Conservation (phyloP, 2,888 invertebrate species). For the Ellobium chinense region DNA sequence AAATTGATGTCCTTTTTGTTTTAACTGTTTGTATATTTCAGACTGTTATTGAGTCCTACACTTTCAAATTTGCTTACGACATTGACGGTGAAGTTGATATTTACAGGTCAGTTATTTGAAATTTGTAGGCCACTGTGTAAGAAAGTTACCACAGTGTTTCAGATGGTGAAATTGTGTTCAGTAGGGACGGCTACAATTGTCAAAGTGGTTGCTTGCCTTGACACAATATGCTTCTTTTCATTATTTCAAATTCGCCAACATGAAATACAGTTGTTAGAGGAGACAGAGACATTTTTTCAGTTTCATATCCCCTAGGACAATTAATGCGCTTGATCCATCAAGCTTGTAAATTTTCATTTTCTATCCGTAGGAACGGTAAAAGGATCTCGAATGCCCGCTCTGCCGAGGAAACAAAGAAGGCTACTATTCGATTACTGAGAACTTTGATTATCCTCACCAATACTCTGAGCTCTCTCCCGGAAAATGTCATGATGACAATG, state of each 20-base stretch:
- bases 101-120: conserved; percentile 65
- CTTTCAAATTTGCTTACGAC: conserved; percentile 78
- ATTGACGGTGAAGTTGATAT: conserved; percentile 73
- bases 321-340: too few relatives aligned
- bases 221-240: too few relatives aligned
- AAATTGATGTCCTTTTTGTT: too few relatives aligned
- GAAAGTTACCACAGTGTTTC: too few relatives aligned
- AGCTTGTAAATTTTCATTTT: too few relatives aligned
- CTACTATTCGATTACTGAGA: conserved; percentile 77
- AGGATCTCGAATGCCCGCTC: conserved; percentile 71
- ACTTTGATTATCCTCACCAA: conserved; percentile 78
- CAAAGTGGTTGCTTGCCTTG: too few relatives aligned
- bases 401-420: conserved; percentile 75
- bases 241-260: too few relatives aligned
- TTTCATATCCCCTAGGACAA: too few relatives aligned
- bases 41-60: conserved; percentile 79
- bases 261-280: too few relatives aligned
- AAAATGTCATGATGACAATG: conserved; percentile 79
- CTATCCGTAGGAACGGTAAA: conserved; percentile 74
- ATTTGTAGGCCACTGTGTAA: background rate
- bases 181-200: too few relatives aligned
- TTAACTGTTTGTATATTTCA: conserved; percentile 60
- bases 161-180: too few relatives aligned
- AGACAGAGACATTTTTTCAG: too few relatives aligned
- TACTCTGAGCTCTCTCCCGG: conserved; percentile 77